Evolutionary conservation across 2,113 vertebrate species (phyloP).

Genomic region (Ophiodon elongatus): DNA sequence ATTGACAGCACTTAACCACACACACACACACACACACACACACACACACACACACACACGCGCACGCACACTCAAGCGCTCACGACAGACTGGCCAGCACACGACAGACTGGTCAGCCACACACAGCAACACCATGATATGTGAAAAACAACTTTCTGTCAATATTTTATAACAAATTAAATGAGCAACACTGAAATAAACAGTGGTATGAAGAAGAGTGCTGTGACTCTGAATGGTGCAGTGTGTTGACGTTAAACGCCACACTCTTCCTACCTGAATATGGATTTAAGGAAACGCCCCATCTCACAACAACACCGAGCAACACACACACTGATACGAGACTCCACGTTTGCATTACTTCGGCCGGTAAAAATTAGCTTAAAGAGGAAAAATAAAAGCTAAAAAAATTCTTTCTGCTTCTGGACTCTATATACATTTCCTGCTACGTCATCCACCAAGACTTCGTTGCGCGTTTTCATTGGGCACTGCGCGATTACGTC

Average conservation of each 20-base stretch:
- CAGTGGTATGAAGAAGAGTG: background rate
- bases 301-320: slow-evolving; percentile 88
- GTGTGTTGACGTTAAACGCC: background rate
- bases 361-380: background rate
- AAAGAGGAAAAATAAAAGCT: slow-evolving; percentile 9
- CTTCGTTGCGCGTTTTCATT: slow-evolving; percentile 59
- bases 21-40: slow-evolving; percentile 4
- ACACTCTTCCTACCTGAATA: slow-evolving; percentile 90
- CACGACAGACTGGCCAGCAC: too few relatives aligned
- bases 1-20: background rate
- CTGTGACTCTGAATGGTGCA: background rate
- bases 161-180: background rate
- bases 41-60: slow-evolving; percentile 7
- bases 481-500: slow-evolving; percentile 62
- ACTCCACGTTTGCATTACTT: slow-evolving; percentile 89
- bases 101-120: too few relatives aligned
- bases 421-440: slow-evolving; percentile 65
- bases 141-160: background rate
- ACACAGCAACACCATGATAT: too few relatives aligned
- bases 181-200: background rate
- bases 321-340: slow-evolving; percentile 86
- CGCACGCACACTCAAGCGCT: too few relatives aligned
- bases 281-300: slow-evolving; percentile 93
- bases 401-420: slow-evolving; percentile 9
- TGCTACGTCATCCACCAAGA: slow-evolving; percentile 54